These are phyloP conservation scores for Xiphias gladius DNA, from an alignment of 2,113 vertebrate genomes.

Conservation along the genomic window DNA sequence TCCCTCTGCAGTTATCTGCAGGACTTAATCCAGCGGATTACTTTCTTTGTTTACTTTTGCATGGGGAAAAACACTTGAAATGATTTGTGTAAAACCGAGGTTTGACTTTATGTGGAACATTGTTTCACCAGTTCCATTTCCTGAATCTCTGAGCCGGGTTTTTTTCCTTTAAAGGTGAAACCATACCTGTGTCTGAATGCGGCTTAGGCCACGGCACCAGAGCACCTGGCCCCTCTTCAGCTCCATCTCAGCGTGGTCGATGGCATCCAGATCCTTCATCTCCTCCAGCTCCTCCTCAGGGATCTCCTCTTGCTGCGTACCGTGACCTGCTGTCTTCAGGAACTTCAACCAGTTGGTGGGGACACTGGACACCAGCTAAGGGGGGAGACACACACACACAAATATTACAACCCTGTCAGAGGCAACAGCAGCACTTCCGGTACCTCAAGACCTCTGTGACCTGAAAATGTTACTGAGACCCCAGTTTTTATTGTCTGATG, in stretches of 20 bases:
- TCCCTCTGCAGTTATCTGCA: too few relatives aligned
- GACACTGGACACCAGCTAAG: conserved; percentile 93
- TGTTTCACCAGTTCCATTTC: too few relatives aligned
- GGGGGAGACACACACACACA: not conserved
- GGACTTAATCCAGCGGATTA: not conserved
- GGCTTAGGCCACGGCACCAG: conserved; percentile 97
- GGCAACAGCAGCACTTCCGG: not conserved
- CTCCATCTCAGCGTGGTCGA: conserved; percentile 97
- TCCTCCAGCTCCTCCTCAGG: conserved; percentile 92
- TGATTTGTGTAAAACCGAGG: too few relatives aligned
- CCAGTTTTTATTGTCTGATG: not conserved
- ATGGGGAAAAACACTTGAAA: not conserved
- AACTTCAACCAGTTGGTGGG: conserved; percentile 96
- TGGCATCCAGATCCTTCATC: conserved; percentile 91
- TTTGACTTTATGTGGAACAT: too few relatives aligned
- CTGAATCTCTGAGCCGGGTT: not conserved
- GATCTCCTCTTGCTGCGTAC: conserved; percentile 95
- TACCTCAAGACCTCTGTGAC: not conserved
- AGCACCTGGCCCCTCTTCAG: conserved; percentile 93
- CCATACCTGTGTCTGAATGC: conserved; percentile 97
- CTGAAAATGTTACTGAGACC: not conserved
- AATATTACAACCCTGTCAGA: not conserved
- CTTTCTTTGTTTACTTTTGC: not conserved
- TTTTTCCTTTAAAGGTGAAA: not conserved
- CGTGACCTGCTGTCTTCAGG: conserved; percentile 94